Evolutionary conservation across 2,113 vertebrate species (phyloP), one percentile per base, ranked within the genome.

Genomic region (Lonchura striata): DNA sequence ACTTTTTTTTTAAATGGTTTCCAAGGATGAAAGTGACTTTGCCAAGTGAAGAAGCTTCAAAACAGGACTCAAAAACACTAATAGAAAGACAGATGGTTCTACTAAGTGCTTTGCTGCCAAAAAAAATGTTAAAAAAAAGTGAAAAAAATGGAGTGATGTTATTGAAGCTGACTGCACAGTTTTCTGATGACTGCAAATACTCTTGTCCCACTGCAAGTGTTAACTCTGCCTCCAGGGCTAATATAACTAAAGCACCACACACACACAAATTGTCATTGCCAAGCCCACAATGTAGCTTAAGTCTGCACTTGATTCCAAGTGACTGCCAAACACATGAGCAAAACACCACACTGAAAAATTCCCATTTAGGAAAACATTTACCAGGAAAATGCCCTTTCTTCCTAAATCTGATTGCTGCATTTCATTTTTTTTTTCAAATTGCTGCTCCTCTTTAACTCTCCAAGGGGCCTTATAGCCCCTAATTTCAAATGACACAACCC

Each of bases 51-150:
- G 97, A 98, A 98, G 97, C 98, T 98, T 98, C 98, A 98, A 98
- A 98, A 98, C 98, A 98, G 98, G 98, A 98, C 98, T 99, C 98
- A 98, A 98, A 98, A 98, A 98, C 98, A 99, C 98, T 98, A 98
- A 98, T 98, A 98, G 98, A 98, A 98, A 99, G 99, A 99, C 99
- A 99, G 99, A 99, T 99, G 99, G 99, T 99, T 99, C 98, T 98
- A 98, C 98, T 98, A 98, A 99, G 98, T 97, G 98, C 95, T 97
- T 92, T 97, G 98, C 98, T 99, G 99, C 99, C 99, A 99, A 99
- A 98, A 97, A 97, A 96, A 96, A 96, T 89, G 93, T 94, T 95
- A 94, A 96, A 97, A 97, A 97, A 92, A 92, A 97, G 97, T 98
- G 82, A 96, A 97, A 97, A 98, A 97, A 94, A 93, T 75, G 91